A percentile compares a stretch with the other conserved stretches of the same genome.
These are phyloP conservation scores for Parazoanthus atlanticus DNA, from an alignment of 92 coral and sea anemone species.

Conservation along the genomic window DNA sequence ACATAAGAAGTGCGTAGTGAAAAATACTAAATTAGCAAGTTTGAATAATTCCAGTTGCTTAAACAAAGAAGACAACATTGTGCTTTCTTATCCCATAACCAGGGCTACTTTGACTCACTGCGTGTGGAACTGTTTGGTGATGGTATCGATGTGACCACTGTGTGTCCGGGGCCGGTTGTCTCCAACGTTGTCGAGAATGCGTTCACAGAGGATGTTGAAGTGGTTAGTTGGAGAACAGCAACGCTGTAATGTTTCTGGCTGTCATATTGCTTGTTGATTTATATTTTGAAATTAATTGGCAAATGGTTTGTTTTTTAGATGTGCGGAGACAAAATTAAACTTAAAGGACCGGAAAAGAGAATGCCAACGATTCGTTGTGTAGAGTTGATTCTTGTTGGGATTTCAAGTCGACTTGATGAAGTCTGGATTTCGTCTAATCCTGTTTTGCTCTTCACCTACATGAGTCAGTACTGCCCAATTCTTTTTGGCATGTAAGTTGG, in stretches of 20 bases:
- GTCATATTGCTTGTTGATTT: no score
- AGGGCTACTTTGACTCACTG: constrained; percentile 53
- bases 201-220: constrained; percentile 28
- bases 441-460: constrained; percentile 67
- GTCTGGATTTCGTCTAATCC: constrained; percentile 91
- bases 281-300: background rate
- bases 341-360: constrained; percentile 53
- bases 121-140: constrained; percentile 47
- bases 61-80: no score
- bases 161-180: constrained; percentile 55
- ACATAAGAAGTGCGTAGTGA: no score
- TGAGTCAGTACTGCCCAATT: constrained; percentile 77
- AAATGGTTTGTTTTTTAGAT: constrained; percentile 8
- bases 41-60: no score
- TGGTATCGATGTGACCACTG: constrained; percentile 35
- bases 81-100: background rate
- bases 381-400: constrained; percentile 68
- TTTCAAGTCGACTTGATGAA: constrained; percentile 86
- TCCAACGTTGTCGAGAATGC: constrained; percentile 47
- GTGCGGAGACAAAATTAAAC: constrained; percentile 46
- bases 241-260: no score
- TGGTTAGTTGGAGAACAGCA: background rate
- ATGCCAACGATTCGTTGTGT: constrained; percentile 86
- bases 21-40: no score
- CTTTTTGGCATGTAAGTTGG: constrained; percentile 71